Conservation (phyloP, 2,797 vertebrate genomes). For the Thamnophis elegans region DNA sequence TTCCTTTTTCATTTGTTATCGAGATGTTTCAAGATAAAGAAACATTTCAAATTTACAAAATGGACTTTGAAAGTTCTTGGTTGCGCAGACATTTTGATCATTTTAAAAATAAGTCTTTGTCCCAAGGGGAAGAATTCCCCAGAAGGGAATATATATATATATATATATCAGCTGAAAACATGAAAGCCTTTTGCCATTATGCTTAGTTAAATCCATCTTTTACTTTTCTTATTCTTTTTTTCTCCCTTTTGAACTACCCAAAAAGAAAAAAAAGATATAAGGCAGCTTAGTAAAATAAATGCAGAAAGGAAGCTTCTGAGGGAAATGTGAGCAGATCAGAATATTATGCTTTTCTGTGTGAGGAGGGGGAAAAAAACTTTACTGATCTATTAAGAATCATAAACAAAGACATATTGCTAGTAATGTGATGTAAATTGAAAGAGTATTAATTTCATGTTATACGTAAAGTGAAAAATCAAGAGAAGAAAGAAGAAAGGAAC, state of each 20-base stretch:
- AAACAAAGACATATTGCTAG: neutral
- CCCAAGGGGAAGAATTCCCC: neutral
- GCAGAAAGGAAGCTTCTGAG: neutral
- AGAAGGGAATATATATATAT: constrained; percentile 1
- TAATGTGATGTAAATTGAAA: neutral
- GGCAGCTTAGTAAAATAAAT: neutral
- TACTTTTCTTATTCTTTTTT: neutral
- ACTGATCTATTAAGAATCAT: neutral
- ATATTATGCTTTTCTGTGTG: neutral
- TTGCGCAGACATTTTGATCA: neutral
- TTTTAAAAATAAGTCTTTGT: constrained; percentile 25
- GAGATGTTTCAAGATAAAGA: constrained; percentile 31
- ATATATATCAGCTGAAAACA: neutral
- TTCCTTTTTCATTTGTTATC: constrained; percentile 39
- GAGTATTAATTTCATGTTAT: neutral
- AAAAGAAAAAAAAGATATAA: neutral
- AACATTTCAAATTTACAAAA: constrained; percentile 42
- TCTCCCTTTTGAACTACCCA: neutral
- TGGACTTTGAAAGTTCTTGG: constrained; percentile 16
- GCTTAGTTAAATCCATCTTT: neutral
- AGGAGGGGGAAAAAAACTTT: neutral
- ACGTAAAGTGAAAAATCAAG: neutral
- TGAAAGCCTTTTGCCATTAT: neutral
- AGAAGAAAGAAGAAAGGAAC: neutral
- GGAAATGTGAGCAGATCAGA: neutral